Evolutionary conservation across 2,113 vertebrate species (phyloP).

Genomic region (Alligator sinensis): DNA sequence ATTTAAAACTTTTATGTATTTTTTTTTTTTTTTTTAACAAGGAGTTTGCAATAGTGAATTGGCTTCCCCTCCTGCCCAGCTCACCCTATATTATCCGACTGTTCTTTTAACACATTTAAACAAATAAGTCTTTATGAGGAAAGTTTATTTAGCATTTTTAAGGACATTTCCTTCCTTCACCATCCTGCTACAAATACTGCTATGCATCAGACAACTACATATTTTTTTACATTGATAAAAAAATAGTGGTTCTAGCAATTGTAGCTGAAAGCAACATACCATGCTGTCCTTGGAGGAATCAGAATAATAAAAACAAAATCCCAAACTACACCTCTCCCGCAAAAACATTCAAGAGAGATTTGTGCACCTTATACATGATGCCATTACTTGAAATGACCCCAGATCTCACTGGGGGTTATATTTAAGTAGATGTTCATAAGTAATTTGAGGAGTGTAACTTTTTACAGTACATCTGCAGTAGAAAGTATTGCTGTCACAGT

Average conservation of each 20-base stretch:
- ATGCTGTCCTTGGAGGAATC: neutral
- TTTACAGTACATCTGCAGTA: neutral
- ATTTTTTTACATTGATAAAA: neutral
- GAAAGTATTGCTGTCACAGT: neutral
- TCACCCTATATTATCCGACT: neutral
- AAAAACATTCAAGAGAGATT: neutral
- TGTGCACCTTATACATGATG: neutral
- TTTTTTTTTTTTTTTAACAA: neutral
- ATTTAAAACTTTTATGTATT: no score
- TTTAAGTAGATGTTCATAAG: neutral
- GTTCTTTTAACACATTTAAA: neutral
- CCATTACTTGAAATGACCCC: neutral
- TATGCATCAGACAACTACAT: neutral
- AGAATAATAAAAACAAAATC: neutral
- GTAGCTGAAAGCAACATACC: neutral
- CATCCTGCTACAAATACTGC: slow-evolving; percentile 14
- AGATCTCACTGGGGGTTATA: neutral
- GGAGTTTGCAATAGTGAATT: neutral
- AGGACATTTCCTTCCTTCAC: neutral
- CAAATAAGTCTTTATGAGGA: neutral
- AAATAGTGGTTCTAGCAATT: slow-evolving; percentile 8
- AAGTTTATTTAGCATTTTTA: neutral
- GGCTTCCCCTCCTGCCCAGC: neutral
- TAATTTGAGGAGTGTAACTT: neutral
- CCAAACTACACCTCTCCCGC: neutral